Evolutionary conservation across 2,797 vertebrate genomes (phyloP).

Genomic region (Pangasius sanitwongsei): DNA sequence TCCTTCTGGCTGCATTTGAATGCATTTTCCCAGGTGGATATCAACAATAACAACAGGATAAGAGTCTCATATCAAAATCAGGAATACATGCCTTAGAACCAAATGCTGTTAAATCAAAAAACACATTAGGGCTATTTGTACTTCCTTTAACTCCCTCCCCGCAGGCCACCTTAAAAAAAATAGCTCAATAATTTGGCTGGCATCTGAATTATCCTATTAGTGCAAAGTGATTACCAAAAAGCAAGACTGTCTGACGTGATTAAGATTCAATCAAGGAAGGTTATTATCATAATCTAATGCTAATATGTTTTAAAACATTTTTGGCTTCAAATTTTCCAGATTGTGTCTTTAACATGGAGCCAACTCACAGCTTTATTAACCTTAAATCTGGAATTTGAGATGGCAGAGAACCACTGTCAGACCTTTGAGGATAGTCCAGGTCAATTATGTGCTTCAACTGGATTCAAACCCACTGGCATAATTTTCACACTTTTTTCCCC

Average conservation of each 20-base stretch:
- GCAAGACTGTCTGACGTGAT: slow-evolving; percentile 38
- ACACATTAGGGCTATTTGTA: slow-evolving; percentile 38
- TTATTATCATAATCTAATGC: slow-evolving; percentile 20
- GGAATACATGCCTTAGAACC: slow-evolving; percentile 30
- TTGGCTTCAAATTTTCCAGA: background rate
- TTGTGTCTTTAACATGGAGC: background rate
- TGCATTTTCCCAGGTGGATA: slow-evolving; percentile 45
- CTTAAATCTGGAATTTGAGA: background rate
- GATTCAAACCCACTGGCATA: background rate
- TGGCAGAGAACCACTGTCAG: background rate
- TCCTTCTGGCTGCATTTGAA: slow-evolving; percentile 58
- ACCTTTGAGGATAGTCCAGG: background rate
- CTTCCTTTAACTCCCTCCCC: slow-evolving; percentile 39
- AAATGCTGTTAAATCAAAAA: slow-evolving; percentile 33
- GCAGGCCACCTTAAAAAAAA: slow-evolving; percentile 12
- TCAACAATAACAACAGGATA: slow-evolving; percentile 53
- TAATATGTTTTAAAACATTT: background rate
- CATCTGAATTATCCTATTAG: slow-evolving; percentile 41
- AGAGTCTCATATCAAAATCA: slow-evolving; percentile 33
- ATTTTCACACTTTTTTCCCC: background rate
- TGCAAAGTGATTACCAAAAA: slow-evolving; percentile 49
- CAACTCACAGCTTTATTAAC: background rate
- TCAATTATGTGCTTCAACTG: background rate
- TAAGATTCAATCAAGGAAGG: slow-evolving; percentile 33
- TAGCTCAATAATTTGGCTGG: slow-evolving; percentile 20